Base-by-base conservation (phyloP, 2,797 vertebrate genomes). In the Champsocephalus gunnari region DNA sequence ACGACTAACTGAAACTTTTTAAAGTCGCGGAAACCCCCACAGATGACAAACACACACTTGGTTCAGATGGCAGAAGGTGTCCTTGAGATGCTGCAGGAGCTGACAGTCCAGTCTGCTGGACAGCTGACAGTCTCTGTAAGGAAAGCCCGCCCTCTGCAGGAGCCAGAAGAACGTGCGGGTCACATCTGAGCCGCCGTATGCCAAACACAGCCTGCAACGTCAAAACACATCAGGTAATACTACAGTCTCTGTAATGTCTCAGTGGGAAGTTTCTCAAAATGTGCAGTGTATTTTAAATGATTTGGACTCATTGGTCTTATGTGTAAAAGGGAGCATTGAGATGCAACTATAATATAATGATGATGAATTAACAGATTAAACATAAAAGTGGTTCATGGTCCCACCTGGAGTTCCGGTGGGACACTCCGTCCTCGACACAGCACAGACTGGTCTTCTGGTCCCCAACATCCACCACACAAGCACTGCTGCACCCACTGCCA, bases 371-470 rank as follows among this genome's bases (percentile, higher is more conserved):
- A 68, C 41, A 19, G 32, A 34, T 13, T 2, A 16, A 62, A 44
- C 7, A 32, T 16, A 58, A 49, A 55, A 0, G 0, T 43, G 1
- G 14, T 17, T 44, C 3, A 66, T 9, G 16, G 32, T 3, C 71
- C 3, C 50, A 99, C 98, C 98, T 97, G 73, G 98, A 98, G 88
- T 97, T 99, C 58, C 97, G 94, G 81, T 99, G 98, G 17, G 98
- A 99, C 75, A 99, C 97, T 2, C 98, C 98, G 3, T 99, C 98
- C 88, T 99, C 98, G 6, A 99, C 98, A 63, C 98, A 99, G 82
- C 97, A 97, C 48, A 99, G 92, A 0, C 98, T 99, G 71, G 97
- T 98, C 94, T 99, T 99, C 92, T 99, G 97, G 89, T 99, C 98
- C 9, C 98, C 98, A 9, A 99, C 96, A 49, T 99, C 98, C 32